phyloP scores from a whole-genome alignment of 2,888 invertebrate species.

The Lasiommata megera region DNA sequence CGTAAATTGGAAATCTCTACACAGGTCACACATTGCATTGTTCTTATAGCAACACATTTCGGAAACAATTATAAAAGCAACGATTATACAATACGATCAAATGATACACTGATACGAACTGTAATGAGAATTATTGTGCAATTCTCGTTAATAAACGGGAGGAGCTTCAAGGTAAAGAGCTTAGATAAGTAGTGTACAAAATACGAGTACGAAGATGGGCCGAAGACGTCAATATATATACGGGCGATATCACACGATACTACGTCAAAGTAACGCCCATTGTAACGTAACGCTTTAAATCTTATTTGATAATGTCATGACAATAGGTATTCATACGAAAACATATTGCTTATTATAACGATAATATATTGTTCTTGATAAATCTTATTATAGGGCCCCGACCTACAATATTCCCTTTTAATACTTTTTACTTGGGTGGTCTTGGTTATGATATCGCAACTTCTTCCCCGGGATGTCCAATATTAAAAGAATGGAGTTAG shows the following conservation, averaged over 20 bases:
- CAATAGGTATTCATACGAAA: slow-evolving; percentile 56
- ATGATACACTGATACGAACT: slow-evolving; percentile 33
- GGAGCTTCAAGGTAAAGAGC: slow-evolving; percentile 76
- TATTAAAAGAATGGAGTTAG: too few relatives aligned
- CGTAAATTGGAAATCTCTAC: slow-evolving; percentile 71
- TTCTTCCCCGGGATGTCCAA: too few relatives aligned
- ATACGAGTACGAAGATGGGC: slow-evolving; percentile 71
- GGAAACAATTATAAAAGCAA: slow-evolving; percentile 30
- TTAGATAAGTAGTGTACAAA: slow-evolving; percentile 75
- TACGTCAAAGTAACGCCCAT: slow-evolving; percentile 80
- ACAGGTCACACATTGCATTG: slow-evolving; percentile 72
- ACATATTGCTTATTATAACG: slow-evolving; percentile 21
- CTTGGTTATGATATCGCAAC: background rate
- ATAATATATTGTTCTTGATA: slow-evolving; percentile 10
- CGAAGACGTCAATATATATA: slow-evolving; percentile 75
- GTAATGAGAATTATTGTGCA: slow-evolving; percentile 47
- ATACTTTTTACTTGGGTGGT: background rate
- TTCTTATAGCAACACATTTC: slow-evolving; percentile 76
- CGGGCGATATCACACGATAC: slow-evolving; percentile 71
- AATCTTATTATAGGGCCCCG: background rate
- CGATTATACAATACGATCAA: slow-evolving; percentile 26
- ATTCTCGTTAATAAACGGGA: slow-evolving; percentile 54
- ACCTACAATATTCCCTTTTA: background rate
- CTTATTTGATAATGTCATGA: slow-evolving; percentile 64
- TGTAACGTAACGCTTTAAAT: slow-evolving; percentile 63